Conservation (phyloP, 2,113 vertebrate genomes). For the Dicrurus megarhynchus region DNA sequence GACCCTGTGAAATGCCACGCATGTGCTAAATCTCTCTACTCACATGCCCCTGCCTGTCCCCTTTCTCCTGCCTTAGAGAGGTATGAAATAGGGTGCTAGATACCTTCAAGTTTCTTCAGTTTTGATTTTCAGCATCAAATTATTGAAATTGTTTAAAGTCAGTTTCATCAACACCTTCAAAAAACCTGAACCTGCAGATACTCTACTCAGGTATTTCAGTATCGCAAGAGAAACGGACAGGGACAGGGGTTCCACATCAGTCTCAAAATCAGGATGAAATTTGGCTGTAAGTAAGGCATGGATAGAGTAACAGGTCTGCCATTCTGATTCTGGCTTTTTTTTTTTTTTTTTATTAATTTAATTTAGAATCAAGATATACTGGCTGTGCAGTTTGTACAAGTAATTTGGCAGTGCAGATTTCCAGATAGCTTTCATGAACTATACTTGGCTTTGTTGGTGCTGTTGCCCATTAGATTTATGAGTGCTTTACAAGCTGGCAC, state of each 20-base stretch:
- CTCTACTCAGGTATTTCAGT: neutral
- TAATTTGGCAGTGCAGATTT: neutral
- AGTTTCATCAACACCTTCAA: neutral
- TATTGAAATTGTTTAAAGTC: neutral
- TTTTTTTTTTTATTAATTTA: neutral
- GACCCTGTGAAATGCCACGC: accelerated
- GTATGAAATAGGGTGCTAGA: neutral
- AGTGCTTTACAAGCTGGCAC: neutral
- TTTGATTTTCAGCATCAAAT: neutral
- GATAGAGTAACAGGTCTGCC: neutral
- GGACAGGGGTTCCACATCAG: neutral
- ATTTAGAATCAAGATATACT: neutral
- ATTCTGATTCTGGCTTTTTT: neutral
- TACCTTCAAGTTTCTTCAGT: neutral
- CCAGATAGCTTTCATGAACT: neutral
- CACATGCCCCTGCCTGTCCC: neutral
- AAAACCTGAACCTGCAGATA: neutral
- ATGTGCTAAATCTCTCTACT: neutral
- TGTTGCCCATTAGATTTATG: neutral
- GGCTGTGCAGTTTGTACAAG: neutral
- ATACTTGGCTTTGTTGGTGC: neutral
- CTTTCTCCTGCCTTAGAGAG: neutral
- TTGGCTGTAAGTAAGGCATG: neutral
- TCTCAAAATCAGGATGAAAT: neutral
- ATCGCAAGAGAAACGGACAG: accelerated